Conservation (phyloP, 2,113 vertebrate genomes). For the Okapia johnstoni region DNA sequence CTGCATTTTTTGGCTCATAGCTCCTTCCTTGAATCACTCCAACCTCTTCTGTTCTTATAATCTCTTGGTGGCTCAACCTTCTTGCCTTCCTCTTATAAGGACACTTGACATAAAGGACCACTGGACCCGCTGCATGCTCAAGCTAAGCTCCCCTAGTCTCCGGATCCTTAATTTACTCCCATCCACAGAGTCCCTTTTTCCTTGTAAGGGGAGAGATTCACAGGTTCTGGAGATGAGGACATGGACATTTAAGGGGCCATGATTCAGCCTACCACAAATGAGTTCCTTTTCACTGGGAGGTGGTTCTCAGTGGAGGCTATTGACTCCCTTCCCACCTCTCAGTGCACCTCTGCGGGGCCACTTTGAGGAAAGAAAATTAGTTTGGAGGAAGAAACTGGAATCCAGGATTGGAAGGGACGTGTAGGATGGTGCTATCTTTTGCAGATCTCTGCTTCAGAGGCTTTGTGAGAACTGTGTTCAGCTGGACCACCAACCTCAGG, state of each 20-base stretch:
- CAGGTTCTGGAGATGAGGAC: background rate
- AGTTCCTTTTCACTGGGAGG: background rate
- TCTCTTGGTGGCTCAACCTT: background rate
- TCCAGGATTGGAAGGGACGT: background rate
- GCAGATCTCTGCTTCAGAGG: background rate
- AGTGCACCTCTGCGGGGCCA: too few species aligned
- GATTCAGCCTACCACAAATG: background rate
- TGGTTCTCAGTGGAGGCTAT: background rate
- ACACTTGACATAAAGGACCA: background rate
- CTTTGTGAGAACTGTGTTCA: background rate
- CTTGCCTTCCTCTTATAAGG: background rate
- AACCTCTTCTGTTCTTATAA: background rate
- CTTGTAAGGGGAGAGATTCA: background rate
- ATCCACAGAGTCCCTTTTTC: background rate
- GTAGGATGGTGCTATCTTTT: background rate
- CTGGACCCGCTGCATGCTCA: background rate
- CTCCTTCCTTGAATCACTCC: background rate
- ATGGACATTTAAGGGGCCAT: background rate
- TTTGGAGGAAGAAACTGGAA: background rate
- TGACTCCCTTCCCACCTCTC: background rate
- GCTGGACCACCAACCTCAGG: background rate
- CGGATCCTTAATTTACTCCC: background rate
- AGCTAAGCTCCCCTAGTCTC: background rate
- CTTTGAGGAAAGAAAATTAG: background rate
- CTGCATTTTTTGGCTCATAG: background rate